Base-by-base conservation (phyloP, 2,888 invertebrate genomes). In the Amitus sp. region DNA sequence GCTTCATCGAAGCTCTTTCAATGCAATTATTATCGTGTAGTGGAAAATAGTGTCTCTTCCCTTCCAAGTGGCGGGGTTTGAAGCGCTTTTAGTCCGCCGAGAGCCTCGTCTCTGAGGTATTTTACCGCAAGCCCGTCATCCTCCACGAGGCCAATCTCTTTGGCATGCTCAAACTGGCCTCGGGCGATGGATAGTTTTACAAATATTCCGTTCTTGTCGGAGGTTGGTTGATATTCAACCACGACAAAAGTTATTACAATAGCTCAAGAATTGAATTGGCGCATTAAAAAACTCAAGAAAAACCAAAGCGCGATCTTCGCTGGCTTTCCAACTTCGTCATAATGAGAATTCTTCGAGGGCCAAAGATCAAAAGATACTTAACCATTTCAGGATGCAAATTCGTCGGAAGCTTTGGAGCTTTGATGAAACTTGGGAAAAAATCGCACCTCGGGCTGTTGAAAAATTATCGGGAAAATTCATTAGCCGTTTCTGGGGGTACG, bases 131-230 rank as follows among this genome's bases (percentile, higher is more conserved):
- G 72, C 70, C 73, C 73, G 72, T 74, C 74, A 70, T 71, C 70
- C 68, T 70, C 67, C 66, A 54, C 56, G 53, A 60, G 62, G 56
- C 63, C 61, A 59, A 65, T 55, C 62, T 61, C 73, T 69, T 69
- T 69, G 72, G 70, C 68, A 70, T 69, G 66, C 70, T 67, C 65
- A 63, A 57, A 67, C 70, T 68, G 60, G 64, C 68, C 72, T 72
- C 67, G 68, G 70, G 74, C 69, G 56, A 72, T 70, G 76, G 78
- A 79, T 78, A 77, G 76, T 78, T 78, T 78, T 75, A 74, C 75
- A 74, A 78, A 78, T 76, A 78, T 77, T 74, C 75, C 68, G 46
- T 71, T 70, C 72, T 70, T 72, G 72, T 72, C 70, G 69, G 57
- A 59, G 65, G 63, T 55, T 69, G 69, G 71, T 70, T 71, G 71